Evolutionary conservation across 2,113 vertebrate species (phyloP).

Genomic region (Sinocyclocheilus rhinocerous): DNA sequence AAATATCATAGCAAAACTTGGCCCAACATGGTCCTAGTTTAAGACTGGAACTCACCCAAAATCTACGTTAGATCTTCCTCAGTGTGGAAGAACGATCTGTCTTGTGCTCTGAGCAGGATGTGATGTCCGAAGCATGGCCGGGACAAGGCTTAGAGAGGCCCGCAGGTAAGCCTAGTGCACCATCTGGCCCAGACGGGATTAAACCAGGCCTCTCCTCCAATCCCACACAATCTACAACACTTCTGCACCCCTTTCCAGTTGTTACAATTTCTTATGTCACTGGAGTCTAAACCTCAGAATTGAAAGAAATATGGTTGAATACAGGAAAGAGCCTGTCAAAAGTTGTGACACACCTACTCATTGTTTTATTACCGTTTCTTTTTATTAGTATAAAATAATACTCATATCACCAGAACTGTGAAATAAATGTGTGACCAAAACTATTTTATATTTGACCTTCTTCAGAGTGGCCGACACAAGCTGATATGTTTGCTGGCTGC

Average conservation of each 20-base stretch:
- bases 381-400: too few relatives aligned
- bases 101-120: neutral
- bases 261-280: conserved; percentile 17
- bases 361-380: neutral
- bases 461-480: neutral
- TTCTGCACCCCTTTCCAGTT: neutral
- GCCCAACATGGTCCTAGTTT: neutral
- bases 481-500: neutral
- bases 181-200: conserved; percentile 58
- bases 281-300: neutral
- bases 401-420: neutral
- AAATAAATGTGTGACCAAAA: too few relatives aligned
- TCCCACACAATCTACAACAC: conserved; percentile 12
- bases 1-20: neutral
- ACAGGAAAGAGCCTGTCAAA: neutral
- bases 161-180: conserved; percentile 48
- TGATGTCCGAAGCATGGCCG: neutral
- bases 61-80: neutral
- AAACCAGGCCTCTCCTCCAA: conserved; percentile 44
- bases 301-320: neutral
- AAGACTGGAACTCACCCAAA: conserved; percentile 1
- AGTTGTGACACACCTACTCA: neutral
- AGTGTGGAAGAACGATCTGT: neutral
- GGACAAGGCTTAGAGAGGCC: neutral
- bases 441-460: neutral